phyloP scores from a whole-genome alignment of 2,113 vertebrate genomes.

The Tursiops truncatus region DNA sequence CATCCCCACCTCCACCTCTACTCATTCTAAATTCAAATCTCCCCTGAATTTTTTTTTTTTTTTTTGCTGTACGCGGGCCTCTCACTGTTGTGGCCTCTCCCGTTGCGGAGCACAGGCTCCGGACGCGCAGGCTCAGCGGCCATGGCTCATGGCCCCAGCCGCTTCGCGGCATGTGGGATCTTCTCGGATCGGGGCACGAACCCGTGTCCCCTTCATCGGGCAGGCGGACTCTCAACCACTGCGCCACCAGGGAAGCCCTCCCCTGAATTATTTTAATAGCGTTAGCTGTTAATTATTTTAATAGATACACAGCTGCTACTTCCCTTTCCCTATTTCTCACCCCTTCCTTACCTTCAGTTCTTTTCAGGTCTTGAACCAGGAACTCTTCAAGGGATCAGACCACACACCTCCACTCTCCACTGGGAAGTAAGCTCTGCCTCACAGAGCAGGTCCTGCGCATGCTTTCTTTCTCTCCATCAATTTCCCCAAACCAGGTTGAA shows the following conservation, averaged over 20 bases:
- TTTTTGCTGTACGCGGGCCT: too few species aligned
- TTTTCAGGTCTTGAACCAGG: not conserved
- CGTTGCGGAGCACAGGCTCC: too few species aligned
- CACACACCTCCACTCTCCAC: not conserved
- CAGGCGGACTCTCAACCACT: too few species aligned
- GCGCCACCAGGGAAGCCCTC: not conserved
- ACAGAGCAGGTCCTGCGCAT: rapidly evolving
- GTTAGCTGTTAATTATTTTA: not conserved
- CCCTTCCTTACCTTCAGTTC: not conserved
- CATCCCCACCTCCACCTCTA: not conserved
- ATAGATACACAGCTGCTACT: not conserved
- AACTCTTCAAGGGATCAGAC: not conserved
- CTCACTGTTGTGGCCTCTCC: too few species aligned
- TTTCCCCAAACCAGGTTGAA: not conserved
- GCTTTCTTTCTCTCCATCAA: not conserved
- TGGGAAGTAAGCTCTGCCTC: not conserved
- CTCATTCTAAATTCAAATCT: not conserved
- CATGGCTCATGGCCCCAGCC: too few species aligned
- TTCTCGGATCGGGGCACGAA: too few species aligned
- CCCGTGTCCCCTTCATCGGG: too few species aligned
- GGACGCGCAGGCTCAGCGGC: too few species aligned
- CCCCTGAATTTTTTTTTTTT: not conserved
- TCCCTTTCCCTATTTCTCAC: not conserved
- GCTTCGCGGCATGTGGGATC: too few species aligned
- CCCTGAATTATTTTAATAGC: not conserved